Conservation (phyloP, 2,797 vertebrate species). For the Pseudochromis fuscus region DNA sequence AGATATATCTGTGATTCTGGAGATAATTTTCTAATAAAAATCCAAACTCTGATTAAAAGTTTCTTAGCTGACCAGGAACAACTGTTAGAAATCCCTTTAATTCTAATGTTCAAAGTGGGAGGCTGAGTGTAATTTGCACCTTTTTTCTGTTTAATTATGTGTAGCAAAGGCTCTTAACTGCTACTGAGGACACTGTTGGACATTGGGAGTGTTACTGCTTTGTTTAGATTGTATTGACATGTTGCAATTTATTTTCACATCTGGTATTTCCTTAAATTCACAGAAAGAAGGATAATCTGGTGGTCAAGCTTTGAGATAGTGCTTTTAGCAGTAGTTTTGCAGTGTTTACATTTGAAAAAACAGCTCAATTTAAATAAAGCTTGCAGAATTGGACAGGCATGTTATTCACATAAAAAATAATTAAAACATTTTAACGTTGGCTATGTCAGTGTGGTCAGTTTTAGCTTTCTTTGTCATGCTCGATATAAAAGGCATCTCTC, state of each 20-base stretch:
- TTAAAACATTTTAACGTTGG: background rate
- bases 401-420: background rate
- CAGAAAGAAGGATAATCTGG: background rate
- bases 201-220: no score
- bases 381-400: background rate
- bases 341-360: background rate
- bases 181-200: background rate
- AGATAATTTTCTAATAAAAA: background rate
- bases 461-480: background rate
- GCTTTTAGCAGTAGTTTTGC: background rate
- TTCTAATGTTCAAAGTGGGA: background rate
- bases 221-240: conserved; percentile 1
- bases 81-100: background rate
- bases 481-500: conserved; percentile 10
- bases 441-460: background rate
- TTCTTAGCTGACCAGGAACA: background rate
- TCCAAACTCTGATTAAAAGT: background rate
- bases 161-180: background rate
- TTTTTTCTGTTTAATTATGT: background rate
- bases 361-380: background rate
- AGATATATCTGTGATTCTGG: background rate
- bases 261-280: background rate
- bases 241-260: background rate
- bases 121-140: background rate
- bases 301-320: background rate